A percentile compares a stretch with the other conserved stretches of the same genome.
phyloP scores from a whole-genome alignment of 1,140 invertebrate genomes.

The Macrotrachela quadricornifera region DNA sequence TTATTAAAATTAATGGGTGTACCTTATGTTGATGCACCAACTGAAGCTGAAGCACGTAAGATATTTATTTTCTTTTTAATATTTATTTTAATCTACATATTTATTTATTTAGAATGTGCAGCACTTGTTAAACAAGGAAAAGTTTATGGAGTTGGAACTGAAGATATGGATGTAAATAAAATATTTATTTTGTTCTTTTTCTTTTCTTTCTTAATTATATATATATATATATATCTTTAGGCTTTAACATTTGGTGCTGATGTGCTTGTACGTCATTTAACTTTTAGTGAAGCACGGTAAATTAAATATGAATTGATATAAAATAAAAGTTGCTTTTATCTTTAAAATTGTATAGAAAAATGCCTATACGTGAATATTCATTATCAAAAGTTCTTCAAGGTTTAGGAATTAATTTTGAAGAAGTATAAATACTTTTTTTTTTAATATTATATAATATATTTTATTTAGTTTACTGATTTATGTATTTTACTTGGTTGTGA shows the following conservation, averaged over 20 bases:
- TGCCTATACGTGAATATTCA: constrained; percentile 78
- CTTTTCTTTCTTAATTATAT: too few species aligned
- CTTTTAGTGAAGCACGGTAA: constrained; percentile 70
- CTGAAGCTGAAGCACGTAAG: too few species aligned
- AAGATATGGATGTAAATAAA: constrained; percentile 75
- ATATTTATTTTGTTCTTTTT: too few species aligned
- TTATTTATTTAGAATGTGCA: constrained; percentile 56
- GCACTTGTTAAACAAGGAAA: constrained; percentile 75
- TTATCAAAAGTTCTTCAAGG: constrained; percentile 59
- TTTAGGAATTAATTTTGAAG: constrained; percentile 50
- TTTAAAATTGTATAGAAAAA: constrained; percentile 44
- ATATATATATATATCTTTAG: too few species aligned
- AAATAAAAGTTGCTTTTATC: neutral
- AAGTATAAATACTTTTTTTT: constrained; percentile 37
- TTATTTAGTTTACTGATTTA: constrained; percentile 69
- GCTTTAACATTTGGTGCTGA: constrained; percentile 76
- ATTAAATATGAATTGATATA: neutral
- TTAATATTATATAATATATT: neutral
- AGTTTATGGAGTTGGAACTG: constrained; percentile 83
- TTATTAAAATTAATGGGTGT: constrained; percentile 80
- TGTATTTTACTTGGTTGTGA: constrained; percentile 95
- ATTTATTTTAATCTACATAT: too few species aligned
- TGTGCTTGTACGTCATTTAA: constrained; percentile 67
- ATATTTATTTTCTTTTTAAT: too few species aligned
- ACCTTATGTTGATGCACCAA: constrained; percentile 54